A percentile compares a stretch with the other conserved stretches of the same genome.
These are phyloP conservation scores for Misgurnus anguillicaudatus DNA, from an alignment of 2,113 vertebrate genomes.

Conservation along the genomic window DNA sequence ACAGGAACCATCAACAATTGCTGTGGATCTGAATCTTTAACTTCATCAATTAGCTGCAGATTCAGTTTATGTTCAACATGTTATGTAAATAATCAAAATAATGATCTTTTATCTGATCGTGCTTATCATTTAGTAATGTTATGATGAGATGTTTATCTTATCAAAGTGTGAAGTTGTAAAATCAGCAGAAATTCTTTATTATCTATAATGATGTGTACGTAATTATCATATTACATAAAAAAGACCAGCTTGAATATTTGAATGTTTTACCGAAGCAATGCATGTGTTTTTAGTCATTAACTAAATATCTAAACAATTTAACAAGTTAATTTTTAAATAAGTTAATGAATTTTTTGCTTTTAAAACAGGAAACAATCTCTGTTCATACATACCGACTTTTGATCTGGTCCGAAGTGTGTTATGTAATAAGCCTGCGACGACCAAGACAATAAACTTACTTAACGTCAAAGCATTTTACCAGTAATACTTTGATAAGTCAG, in stretches of 20 bases:
- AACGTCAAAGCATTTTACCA: slow-evolving; percentile 3
- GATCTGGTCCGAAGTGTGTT: not conserved
- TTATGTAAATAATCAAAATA: not conserved
- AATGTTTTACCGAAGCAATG: no score
- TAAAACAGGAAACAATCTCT: no score
- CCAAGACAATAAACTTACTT: not conserved
- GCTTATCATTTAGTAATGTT: not conserved
- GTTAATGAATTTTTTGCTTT: no score
- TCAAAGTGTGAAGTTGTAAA: not conserved
- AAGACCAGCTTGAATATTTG: not conserved
- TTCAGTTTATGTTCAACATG: not conserved
- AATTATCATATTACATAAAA: slow-evolving; percentile 9
- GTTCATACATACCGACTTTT: no score
- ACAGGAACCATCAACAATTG: no score
- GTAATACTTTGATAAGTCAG: not conserved
- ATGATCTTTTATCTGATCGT: not conserved
- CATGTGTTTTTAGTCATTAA: not conserved
- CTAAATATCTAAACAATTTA: not conserved
- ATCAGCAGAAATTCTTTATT: slow-evolving; percentile 1
- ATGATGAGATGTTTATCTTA: not conserved
- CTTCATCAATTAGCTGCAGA: not conserved
- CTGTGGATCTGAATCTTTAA: no score
- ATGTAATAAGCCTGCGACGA: not conserved
- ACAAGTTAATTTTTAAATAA: no score
- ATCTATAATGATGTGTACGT: not conserved